A percentile compares a stretch with the other conserved stretches of the same genome.
phyloP scores from a whole-genome alignment of 2,113 vertebrate genomes.

The Macaca nemestrina region DNA sequence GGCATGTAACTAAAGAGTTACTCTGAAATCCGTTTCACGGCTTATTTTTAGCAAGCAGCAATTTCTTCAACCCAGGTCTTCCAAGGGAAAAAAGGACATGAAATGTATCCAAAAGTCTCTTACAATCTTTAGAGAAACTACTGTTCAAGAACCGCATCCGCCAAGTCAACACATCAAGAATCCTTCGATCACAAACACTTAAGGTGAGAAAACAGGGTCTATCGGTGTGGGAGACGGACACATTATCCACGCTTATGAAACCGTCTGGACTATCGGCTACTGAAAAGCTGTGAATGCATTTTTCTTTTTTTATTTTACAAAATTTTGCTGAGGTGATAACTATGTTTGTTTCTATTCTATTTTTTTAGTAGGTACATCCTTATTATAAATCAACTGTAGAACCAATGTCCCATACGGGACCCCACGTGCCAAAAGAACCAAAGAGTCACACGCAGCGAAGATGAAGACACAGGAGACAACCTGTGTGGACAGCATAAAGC shows the following conservation, averaged over 20 bases:
- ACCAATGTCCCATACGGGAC: not conserved
- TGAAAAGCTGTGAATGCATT: not conserved
- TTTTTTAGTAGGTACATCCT: not conserved
- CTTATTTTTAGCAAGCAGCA: not conserved
- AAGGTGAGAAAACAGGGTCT: not conserved
- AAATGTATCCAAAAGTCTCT: slow-evolving; percentile 10
- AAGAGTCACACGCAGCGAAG: not conserved
- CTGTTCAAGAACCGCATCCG: not conserved
- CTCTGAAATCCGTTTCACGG: not conserved
- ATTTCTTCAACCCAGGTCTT: not conserved
- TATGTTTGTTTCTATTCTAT: not conserved
- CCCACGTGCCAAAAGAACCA: not conserved
- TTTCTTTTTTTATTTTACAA: not conserved
- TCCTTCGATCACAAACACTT: not conserved
- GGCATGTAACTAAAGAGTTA: not conserved
- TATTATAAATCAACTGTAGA: not conserved
- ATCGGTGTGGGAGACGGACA: not conserved
- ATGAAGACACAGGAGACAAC: not conserved
- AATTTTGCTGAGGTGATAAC: not conserved
- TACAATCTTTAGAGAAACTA: not conserved
- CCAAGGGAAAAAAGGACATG: not conserved
- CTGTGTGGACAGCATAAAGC: not conserved
- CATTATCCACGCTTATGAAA: not conserved
- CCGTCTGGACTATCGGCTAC: not conserved
- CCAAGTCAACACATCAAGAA: not conserved